Evolutionary conservation across 2,888 invertebrate genomes (phyloP), one percentile per base, ranked within the genome.

Genomic region (Melikaiella ostensackeni): DNA sequence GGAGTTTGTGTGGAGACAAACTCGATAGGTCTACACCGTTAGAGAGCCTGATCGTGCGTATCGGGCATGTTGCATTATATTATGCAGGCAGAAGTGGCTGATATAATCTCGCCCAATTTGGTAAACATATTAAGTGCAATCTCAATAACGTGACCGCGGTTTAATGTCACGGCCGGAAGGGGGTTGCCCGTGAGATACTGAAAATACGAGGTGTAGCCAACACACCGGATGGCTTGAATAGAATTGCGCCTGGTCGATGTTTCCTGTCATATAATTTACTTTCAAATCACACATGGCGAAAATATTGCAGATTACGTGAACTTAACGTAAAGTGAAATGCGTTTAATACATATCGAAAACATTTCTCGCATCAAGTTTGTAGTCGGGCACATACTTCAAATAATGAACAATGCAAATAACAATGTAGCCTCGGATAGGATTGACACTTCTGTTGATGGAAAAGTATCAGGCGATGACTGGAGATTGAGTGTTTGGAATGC

Each of bases 111-210:
- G 86, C 80, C 82, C 86, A 86, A 86, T 88, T 88, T 85, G 85
- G 86, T 85, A 87, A 88, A 88, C 88, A 86, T 87, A 88, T 87
- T 87, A 87, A 87, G 86, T 84, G 85, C 85, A 84, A 85, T 86
- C 86, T 86, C 87, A 86, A 88, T 88, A 88, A 88, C 84, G 87
- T 82, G 84, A 83, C 79, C 84, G 82, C 80, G 83, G 82, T 86
- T 88, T 86, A 86, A 84, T 84, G 84, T 85, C 85, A 84, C 75
- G 80, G 74, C 33, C n/a, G 76, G 70, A 75, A 55, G 42, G 66
- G 59, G 42, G 59, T 38, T 38, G 35, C 27, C 27, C 38, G 55
- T 57, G 75, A 76, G 61, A 66, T 76, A 64, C 57, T 57, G 75
- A 66, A 55, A 50, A 76, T 66, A 57, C 74, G 55, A 59, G 74